Evolutionary conservation across 2,888 invertebrate genomes (phyloP).

Genomic region (Chironomus tentans): DNA sequence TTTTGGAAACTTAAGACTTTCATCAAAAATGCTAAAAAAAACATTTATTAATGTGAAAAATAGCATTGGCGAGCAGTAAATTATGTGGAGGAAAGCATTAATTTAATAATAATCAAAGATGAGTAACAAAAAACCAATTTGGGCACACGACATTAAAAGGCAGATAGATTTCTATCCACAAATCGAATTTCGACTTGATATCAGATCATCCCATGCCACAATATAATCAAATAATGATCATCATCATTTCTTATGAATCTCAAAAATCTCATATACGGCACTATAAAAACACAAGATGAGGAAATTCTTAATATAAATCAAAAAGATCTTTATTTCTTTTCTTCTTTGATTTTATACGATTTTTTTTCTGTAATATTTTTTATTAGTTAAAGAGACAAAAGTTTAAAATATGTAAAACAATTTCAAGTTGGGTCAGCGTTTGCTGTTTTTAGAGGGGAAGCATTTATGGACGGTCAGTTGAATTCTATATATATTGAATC

Average conservation of each 20-base stretch:
- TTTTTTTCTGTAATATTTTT: too few relatives aligned
- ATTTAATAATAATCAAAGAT: neutral
- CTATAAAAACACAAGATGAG: neutral
- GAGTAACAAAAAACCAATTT: neutral
- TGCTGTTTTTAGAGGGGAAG: too few relatives aligned
- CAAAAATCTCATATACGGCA: neutral
- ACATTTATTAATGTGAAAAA: too few relatives aligned
- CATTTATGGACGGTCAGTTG: too few relatives aligned
- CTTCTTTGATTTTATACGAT: neutral
- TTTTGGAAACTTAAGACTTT: too few relatives aligned
- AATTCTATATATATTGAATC: too few relatives aligned
- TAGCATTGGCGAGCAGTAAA: too few relatives aligned
- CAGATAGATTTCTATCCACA: neutral
- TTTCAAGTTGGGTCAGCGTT: too few relatives aligned
- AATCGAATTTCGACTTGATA: neutral
- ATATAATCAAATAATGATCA: too few relatives aligned
- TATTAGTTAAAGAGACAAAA: neutral
- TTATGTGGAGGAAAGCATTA: too few relatives aligned
- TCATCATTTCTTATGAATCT: neutral
- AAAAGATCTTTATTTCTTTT: neutral
- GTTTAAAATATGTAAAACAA: neutral
- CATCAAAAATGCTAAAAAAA: too few relatives aligned
- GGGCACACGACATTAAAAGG: slow-evolving; percentile 21
- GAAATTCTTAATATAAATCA: slow-evolving; percentile 21
- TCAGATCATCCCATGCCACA: neutral